A percentile compares a stretch with the other conserved stretches of the same genome.
These are phyloP conservation scores for Maconellicoccus hirsutus DNA, from an alignment of 1,140 invertebrate genomes.

Conservation along the genomic window DNA sequence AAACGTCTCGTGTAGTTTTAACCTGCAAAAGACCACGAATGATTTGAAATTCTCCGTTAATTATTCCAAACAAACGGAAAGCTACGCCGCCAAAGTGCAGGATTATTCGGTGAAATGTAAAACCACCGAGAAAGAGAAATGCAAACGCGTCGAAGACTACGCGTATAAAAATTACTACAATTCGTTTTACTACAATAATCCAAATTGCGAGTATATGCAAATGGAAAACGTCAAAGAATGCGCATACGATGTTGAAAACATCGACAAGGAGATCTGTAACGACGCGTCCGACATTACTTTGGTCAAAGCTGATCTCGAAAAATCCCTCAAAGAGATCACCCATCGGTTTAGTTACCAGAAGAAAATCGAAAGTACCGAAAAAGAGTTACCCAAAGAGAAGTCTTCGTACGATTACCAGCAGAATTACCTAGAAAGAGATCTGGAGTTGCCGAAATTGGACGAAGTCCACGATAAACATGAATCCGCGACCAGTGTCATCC, in stretches of 20 bases:
- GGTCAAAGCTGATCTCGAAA: conserved; percentile 12
- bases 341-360: conserved; percentile 2
- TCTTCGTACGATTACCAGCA: too few relatives aligned
- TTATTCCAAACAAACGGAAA: background rate
- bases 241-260: background rate
- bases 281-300: background rate
- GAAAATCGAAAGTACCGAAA: background rate
- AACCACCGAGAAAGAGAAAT: background rate
- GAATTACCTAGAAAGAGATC: too few relatives aligned
- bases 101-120: background rate
- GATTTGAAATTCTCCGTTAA: conserved; percentile 15
- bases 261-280: background rate
- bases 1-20: conserved; percentile 1
- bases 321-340: conserved; percentile 11
- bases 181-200: background rate
- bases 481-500: background rate
- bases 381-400: background rate
- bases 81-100: background rate
- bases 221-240: background rate
- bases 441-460: too few relatives aligned
- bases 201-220: background rate
- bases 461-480: too few relatives aligned
- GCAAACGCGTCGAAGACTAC: background rate
- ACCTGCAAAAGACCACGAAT: background rate
- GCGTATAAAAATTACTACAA: background rate